phyloP scores from a whole-genome alignment of 1,140 invertebrate species.

The Zaprionus ornatus region DNA sequence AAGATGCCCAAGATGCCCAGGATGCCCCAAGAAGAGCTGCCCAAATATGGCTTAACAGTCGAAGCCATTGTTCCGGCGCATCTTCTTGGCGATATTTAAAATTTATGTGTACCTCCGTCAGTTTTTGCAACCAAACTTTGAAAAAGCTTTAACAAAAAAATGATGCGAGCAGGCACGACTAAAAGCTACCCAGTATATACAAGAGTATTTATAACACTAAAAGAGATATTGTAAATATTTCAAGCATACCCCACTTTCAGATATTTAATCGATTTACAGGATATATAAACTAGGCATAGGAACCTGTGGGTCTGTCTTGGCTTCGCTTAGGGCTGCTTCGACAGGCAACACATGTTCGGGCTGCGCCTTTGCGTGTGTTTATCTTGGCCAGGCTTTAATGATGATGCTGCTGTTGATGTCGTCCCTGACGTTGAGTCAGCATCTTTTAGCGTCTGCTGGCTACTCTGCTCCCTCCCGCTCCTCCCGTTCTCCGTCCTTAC shows the following conservation, averaged over 20 bases:
- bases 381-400: conserved; percentile 64
- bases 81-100: conserved; percentile 64
- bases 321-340: conserved; percentile 35
- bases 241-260: neutral
- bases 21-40: conserved; percentile 12
- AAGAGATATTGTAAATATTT: neutral
- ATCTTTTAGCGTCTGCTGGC: conserved; percentile 34
- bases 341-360: conserved; percentile 71
- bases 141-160: neutral
- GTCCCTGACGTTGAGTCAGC: conserved; percentile 45
- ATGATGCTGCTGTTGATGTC: conserved; percentile 50
- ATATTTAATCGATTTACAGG: conserved; percentile 1
- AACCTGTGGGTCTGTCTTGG: conserved; percentile 36
- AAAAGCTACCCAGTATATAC: neutral
- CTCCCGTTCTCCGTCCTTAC: neutral
- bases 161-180: neutral
- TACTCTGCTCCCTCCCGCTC: conserved; percentile 20
- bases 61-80: conserved; percentile 43
- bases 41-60: conserved; percentile 42
- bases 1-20: conserved; percentile 34
- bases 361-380: conserved; percentile 68
- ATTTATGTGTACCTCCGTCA: conserved; percentile 64
- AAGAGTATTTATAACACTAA: neutral
- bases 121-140: conserved; percentile 31
- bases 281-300: conserved; percentile 15